Percentiles rank a stretch among this genome's conserved stretches.
Conservation (phyloP, 2,797 vertebrate genomes). For the Sebastes glaucus region DNA sequence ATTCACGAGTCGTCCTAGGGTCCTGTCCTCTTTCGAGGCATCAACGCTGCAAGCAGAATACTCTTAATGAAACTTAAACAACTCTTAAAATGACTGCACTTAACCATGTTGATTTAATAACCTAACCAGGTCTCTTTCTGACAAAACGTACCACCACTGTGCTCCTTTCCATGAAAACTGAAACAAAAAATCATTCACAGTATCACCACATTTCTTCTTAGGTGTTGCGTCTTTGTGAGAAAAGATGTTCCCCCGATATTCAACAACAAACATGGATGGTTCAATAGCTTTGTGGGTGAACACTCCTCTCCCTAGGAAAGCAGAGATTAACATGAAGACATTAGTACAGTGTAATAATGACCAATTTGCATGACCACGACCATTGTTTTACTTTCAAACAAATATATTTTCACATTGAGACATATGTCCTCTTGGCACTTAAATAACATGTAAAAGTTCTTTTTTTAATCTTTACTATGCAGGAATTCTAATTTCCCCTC, state of each 20-base stretch:
- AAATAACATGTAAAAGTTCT: background rate
- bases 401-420: background rate
- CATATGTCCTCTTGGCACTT: background rate
- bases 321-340: background rate
- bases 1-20: slow-evolving; percentile 59
- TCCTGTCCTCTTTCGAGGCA: slow-evolving; percentile 34
- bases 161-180: slow-evolving; percentile 50
- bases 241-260: slow-evolving; percentile 41
- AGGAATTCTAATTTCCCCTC: too few species aligned
- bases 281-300: slow-evolving; percentile 44
- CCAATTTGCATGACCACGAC: background rate
- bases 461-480: too few species aligned
- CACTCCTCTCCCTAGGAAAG: slow-evolving; percentile 41
- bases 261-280: slow-evolving; percentile 49
- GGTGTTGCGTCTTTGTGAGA: background rate
- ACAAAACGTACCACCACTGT: slow-evolving; percentile 48
- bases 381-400: background rate
- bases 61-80: background rate
- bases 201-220: background rate
- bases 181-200: slow-evolving; percentile 23
- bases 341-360: background rate
- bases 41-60: slow-evolving; percentile 39
- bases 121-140: background rate
- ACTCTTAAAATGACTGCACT: background rate
- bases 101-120: background rate